These are phyloP conservation scores for Ginglymostoma cirratum DNA, from an alignment of 2,113 vertebrate species.

Conservation along the genomic window DNA sequence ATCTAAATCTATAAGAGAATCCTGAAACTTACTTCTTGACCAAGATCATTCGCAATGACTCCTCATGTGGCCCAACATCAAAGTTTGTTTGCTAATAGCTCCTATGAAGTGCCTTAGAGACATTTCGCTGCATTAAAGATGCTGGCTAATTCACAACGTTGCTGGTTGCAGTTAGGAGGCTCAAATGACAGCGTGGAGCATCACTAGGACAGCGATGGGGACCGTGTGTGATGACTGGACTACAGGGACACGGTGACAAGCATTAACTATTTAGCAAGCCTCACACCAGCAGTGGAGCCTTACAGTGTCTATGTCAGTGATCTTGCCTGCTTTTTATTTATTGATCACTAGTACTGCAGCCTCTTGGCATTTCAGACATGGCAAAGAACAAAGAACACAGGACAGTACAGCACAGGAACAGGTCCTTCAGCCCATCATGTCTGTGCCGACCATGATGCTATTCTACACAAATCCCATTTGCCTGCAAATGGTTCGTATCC, in stretches of 20 bases:
- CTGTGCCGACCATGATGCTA: no score
- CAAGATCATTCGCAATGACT: neutral
- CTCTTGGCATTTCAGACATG: neutral
- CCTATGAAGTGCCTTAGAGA: neutral
- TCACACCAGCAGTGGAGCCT: neutral
- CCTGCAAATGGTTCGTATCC: no score
- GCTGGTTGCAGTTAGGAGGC: neutral
- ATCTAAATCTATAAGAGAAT: no score
- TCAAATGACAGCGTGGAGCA: neutral
- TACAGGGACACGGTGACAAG: neutral
- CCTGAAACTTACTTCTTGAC: no score
- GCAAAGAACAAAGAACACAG: no score
- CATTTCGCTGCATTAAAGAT: neutral
- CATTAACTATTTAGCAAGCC: neutral
- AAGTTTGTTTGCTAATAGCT: neutral
- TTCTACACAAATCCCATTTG: no score
- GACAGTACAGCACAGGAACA: no score
- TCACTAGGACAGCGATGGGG: neutral
- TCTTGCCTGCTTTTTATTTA: neutral
- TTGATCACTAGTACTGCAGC: neutral
- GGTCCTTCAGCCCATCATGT: no score
- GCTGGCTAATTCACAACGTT: neutral
- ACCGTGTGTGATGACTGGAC: neutral
- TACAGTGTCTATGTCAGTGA: neutral
- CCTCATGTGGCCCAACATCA: neutral